Evolutionary conservation across 2,888 invertebrate genomes (phyloP).

Genomic region (Oscheius myriophilus): DNA sequence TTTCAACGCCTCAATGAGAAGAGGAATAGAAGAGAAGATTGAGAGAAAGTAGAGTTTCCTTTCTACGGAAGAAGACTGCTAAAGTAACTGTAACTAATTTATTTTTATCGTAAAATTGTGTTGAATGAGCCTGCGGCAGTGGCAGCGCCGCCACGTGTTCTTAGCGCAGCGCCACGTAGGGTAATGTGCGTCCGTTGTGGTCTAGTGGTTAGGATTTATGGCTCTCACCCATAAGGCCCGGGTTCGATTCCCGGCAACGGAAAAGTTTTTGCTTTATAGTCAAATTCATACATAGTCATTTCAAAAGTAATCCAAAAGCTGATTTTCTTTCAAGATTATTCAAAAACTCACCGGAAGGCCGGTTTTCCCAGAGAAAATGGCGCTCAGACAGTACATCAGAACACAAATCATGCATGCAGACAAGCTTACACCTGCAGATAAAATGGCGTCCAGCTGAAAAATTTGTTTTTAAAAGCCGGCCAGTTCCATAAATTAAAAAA

Average conservation of each 20-base stretch:
- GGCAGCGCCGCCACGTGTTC: no score
- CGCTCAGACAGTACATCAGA: slow-evolving; percentile 1
- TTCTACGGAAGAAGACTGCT: not conserved
- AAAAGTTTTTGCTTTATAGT: slow-evolving; percentile 7
- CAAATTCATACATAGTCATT: no score
- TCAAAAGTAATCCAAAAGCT: no score
- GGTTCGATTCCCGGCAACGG: slow-evolving; percentile 56
- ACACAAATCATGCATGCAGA: not conserved
- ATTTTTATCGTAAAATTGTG: no score
- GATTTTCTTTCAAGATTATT: no score
- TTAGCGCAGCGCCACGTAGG: no score
- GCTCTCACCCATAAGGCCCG: slow-evolving; percentile 57
- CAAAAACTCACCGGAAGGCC: not conserved
- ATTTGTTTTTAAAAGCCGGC: no score
- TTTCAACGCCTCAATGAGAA: not conserved
- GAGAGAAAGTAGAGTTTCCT: slow-evolving; percentile 2
- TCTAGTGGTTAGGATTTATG: slow-evolving; percentile 58
- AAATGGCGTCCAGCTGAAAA: slow-evolving; percentile 16
- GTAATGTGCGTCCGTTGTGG: slow-evolving; percentile 39
- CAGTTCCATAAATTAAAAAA: not conserved
- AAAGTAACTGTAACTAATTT: not conserved
- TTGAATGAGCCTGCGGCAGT: no score
- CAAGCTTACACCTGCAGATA: not conserved
- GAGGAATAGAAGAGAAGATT: not conserved
- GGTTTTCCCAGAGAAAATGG: slow-evolving; percentile 1